These are phyloP conservation scores for Pantherophis alleghaniensis DNA, from an alignment of 2,797 vertebrate genomes.

Conservation along the genomic window DNA sequence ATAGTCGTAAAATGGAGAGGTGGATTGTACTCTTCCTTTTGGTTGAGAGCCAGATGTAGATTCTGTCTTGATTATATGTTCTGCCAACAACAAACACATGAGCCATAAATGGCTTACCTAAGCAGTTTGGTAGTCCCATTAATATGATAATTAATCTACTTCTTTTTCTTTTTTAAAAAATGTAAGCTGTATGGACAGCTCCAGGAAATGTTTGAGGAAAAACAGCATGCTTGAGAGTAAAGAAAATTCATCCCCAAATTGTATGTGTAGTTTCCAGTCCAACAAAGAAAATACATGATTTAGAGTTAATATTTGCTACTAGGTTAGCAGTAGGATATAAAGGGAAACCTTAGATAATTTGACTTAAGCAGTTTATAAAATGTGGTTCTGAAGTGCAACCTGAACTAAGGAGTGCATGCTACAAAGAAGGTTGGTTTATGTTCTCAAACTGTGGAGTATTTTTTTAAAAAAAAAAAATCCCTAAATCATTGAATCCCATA, in stretches of 20 bases:
- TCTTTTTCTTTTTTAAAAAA: background rate
- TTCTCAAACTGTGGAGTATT: background rate
- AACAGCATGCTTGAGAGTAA: background rate
- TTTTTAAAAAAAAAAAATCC: background rate
- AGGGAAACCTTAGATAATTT: background rate
- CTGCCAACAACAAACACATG: background rate
- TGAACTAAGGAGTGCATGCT: background rate
- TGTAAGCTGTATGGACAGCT: background rate
- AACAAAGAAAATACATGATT: background rate
- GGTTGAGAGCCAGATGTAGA: background rate
- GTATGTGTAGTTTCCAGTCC: background rate
- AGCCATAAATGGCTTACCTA: background rate
- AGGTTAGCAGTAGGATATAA: background rate
- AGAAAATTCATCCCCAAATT: background rate
- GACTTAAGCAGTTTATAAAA: background rate
- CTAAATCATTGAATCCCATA: background rate
- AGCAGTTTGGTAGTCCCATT: background rate
- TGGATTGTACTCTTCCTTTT: background rate
- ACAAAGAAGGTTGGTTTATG: background rate
- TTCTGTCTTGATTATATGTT: background rate
- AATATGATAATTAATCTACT: background rate
- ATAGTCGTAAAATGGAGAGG: slow-evolving; percentile 8
- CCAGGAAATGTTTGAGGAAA: background rate
- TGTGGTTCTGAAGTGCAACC: background rate
- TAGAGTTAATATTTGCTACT: background rate